These are phyloP conservation scores for Heterotilapia buettikoferi DNA, from an alignment of 2,113 vertebrate genomes.

Conservation along the genomic window DNA sequence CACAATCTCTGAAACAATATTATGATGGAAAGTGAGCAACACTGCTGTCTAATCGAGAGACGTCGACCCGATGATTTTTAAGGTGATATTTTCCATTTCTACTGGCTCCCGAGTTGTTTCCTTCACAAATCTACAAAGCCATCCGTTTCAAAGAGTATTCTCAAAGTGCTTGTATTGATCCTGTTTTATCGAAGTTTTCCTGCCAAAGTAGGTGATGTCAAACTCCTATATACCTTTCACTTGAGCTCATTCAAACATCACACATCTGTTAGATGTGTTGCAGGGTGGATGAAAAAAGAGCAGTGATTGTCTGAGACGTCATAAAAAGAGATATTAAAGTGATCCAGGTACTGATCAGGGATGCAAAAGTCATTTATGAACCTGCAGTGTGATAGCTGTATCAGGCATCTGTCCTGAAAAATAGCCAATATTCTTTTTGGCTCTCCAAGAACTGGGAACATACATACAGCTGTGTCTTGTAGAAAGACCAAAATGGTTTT, in stretches of 20 bases:
- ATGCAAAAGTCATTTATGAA: not conserved
- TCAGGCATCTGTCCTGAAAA: not conserved
- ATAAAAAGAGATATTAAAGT: not conserved
- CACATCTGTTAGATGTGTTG: not conserved
- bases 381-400: conserved; percentile 2
- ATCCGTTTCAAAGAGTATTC: not conserved
- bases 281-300: not conserved
- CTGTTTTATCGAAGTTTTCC: not conserved
- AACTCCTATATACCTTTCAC: not conserved
- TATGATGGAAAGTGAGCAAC: conserved; percentile 32
- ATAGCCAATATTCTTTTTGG: conserved; percentile 16
- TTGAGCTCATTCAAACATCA: not conserved
- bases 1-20: conserved; percentile 46
- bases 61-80: not conserved
- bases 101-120: not conserved
- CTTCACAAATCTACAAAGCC: not conserved
- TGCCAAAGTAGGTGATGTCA: not conserved
- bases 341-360: not conserved
- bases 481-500: not conserved
- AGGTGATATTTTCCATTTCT: conserved; percentile 27
- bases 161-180: not conserved
- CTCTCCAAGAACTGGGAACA: not conserved
- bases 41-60: not conserved
- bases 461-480: not conserved
- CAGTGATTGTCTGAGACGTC: not conserved